Percentiles rank a stretch among this genome's conserved stretches.
Conservation (phyloP, 1,140 invertebrate species). For the Hypsibius dujardini region DNA sequence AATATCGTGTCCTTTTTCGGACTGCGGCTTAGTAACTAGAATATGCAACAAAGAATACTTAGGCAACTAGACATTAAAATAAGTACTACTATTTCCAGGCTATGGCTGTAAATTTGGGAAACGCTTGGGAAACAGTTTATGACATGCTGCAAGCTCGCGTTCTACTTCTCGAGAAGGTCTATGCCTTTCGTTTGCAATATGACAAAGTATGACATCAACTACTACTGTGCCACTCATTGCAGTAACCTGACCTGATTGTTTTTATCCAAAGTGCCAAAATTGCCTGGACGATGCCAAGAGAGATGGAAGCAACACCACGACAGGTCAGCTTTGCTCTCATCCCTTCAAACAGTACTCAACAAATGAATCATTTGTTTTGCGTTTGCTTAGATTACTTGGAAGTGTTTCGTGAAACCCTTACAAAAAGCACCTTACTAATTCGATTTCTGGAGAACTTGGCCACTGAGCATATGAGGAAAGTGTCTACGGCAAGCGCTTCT, state of each 20-base stretch:
- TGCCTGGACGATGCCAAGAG: too few species aligned
- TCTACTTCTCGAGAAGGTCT: neutral
- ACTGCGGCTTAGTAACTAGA: too few species aligned
- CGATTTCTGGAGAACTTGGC: neutral
- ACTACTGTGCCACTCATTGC: too few species aligned
- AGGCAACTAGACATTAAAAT: too few species aligned
- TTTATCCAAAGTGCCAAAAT: too few species aligned
- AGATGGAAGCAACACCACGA: too few species aligned
- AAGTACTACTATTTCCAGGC: neutral
- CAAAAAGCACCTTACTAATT: neutral
- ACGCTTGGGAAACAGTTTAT: neutral
- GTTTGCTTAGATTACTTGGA: neutral
- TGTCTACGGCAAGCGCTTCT: neutral
- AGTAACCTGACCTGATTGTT: too few species aligned
- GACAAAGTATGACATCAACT: neutral
- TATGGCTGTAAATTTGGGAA: constrained; percentile 11
- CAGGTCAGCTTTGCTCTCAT: neutral
- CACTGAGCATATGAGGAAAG: neutral
- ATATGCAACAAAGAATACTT: too few species aligned
- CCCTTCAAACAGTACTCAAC: neutral
- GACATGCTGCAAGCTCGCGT: constrained; percentile 10
- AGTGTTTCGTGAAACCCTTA: neutral
- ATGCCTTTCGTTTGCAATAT: neutral
- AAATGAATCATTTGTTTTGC: neutral
- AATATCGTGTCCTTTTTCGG: too few species aligned